phyloP scores from a whole-genome alignment of 2,888 invertebrate species.

The Archaeoteleia sp. region DNA sequence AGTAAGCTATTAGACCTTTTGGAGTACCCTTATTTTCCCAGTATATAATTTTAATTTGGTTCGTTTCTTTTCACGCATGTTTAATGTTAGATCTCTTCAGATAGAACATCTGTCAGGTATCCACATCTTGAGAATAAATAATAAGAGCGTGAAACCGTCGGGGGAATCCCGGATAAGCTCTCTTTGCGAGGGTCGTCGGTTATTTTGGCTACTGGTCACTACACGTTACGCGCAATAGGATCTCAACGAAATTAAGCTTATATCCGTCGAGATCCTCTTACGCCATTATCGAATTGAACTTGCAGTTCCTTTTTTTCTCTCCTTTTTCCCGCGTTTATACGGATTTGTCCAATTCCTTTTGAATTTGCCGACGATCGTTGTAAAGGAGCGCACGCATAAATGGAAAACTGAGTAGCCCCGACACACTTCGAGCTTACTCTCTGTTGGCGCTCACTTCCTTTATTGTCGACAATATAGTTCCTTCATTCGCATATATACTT shows the following conservation, averaged over 20 bases:
- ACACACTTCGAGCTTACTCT: constrained; percentile 33
- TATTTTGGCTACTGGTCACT: constrained; percentile 34
- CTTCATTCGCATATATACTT: constrained; percentile 32
- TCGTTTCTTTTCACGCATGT: too few species aligned
- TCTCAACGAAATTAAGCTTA: constrained; percentile 62
- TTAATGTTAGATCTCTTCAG: too few species aligned
- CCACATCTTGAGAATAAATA: too few species aligned
- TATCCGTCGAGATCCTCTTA: constrained; percentile 66
- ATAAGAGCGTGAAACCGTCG: not conserved
- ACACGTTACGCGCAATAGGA: constrained; percentile 29
- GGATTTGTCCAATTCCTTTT: constrained; percentile 52
- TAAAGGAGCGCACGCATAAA: constrained; percentile 44
- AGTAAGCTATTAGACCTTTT: too few species aligned
- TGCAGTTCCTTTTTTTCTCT: constrained; percentile 31
- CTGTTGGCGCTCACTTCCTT: constrained; percentile 41
- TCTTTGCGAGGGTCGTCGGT: not conserved
- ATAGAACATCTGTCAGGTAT: too few species aligned
- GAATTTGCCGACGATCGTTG: constrained; percentile 45
- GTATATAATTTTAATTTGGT: too few species aligned
- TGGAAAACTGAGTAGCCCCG: constrained; percentile 46
- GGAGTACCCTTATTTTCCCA: too few species aligned
- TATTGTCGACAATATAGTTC: constrained; percentile 22
- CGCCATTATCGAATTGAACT: constrained; percentile 61
- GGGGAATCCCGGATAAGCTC: constrained; percentile 3
- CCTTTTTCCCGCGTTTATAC: constrained; percentile 31